Percentiles rank a stretch among this genome's conserved stretches.
These are phyloP conservation scores for Euleptes europaea DNA, from an alignment of 2,113 vertebrate species.

Conservation along the genomic window DNA sequence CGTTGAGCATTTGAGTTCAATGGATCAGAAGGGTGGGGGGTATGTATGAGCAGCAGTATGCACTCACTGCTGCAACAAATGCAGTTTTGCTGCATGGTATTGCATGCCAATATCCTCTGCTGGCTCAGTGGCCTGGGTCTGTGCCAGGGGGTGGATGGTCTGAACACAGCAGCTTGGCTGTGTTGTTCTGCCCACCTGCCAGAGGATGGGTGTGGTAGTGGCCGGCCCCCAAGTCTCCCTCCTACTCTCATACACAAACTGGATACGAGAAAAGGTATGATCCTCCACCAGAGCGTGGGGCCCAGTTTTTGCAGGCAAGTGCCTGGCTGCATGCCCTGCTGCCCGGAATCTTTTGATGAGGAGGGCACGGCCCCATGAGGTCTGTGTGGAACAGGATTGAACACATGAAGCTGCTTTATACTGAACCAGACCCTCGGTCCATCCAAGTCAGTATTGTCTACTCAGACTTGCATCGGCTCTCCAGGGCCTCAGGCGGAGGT, in stretches of 20 bases:
- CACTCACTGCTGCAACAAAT: background rate
- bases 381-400: too few relatives aligned
- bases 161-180: background rate
- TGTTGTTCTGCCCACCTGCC: background rate
- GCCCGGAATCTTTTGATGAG: background rate
- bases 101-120: background rate
- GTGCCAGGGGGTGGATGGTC: background rate
- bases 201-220: background rate
- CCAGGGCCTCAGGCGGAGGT: too few relatives aligned
- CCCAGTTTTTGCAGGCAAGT: too few relatives aligned
- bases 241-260: too few relatives aligned
- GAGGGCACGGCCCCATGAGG: background rate
- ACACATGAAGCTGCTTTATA: too few relatives aligned
- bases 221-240: background rate
- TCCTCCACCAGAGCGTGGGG: too few relatives aligned
- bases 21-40: background rate
- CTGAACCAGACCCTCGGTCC: too few relatives aligned
- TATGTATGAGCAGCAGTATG: rapidly evolving
- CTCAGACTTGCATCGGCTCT: too few relatives aligned
- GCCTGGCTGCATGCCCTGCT: background rate
- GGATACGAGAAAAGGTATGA: background rate
- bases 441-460: too few relatives aligned
- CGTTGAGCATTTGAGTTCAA: background rate
- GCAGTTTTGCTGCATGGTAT: background rate
- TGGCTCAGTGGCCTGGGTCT: background rate